Base-by-base conservation (phyloP, 2,113 vertebrate species). In the Copsychus sechellarum region DNA sequence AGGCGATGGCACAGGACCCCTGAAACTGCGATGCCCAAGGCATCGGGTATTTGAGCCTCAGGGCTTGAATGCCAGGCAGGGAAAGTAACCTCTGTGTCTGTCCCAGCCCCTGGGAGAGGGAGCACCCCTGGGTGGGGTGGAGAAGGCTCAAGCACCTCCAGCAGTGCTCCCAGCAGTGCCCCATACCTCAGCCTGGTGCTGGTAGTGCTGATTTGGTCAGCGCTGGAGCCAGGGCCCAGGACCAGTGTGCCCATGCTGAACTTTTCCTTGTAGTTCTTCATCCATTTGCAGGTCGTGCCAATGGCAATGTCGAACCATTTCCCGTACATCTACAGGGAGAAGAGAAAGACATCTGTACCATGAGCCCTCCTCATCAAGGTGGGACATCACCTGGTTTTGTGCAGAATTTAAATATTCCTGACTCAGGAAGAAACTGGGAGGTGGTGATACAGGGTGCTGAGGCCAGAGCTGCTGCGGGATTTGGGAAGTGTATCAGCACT, bases 281-380 rank as follows among this genome's bases (percentile, higher is more conserved):
- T 73, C 96, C 98, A 97, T 0, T 85, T 94, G 87, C 98, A 99
- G 20, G 98, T 98, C 0, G 97, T 98, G 9, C 98, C 98, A 0
- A 98, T n/a, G 2, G 97, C 99, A 2, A 99, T 18, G 9, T 98
- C 98, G 4, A 98, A 98, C 99, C 99, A 99, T 34, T 98, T 99
- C 42, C 99, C 99, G 0, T 96, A 98, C 42, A 98, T 94, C 98
- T 98, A 95, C 4, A 6, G 74, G 86, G 61, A 73, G 42, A 80
- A 72, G 45, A 86, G 34, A 64, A 40, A 45, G 24, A 54, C 0
- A 0, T 47, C 18, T 83, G 42, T 6, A 11, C 29, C 42, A 11
- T 0, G 0, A 48, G 18, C 23, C 24, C 43, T 54, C 43, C 77
- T 48, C 22, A 19, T 31, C 1, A 1, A 47, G 22, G 19, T 25